Base-by-base conservation (phyloP, 1,140 invertebrate species). In the Drosophila parabipectinata region DNA sequence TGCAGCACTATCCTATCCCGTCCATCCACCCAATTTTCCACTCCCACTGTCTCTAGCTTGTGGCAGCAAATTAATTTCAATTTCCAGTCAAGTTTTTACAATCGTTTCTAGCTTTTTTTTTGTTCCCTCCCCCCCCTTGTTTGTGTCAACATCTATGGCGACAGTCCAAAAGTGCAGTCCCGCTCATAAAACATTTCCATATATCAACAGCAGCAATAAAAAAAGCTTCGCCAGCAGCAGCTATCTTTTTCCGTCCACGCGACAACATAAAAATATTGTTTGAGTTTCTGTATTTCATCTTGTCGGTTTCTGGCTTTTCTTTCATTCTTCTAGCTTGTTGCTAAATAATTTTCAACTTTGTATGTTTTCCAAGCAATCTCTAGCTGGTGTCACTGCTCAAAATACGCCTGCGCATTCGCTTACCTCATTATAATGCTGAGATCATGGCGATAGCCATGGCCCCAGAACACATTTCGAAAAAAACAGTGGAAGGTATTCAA, bases 31-130 rank as follows among this genome's bases (percentile, higher is more conserved):
- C 53, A 10, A 10, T 26, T 41, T 62, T 14, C 30, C 55, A 21
- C 18, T 12, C 37, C 14, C 68, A 58, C 55, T 37, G 32, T 6
- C 26, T 26, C 26, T 7, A 9, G 15, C 57, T 37, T 59, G 34
- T 28, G 72, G 55, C 62, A 71, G 58, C 77, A 75, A 85, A 85
- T 85, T 85, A 81, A 85, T 85, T 87, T 85, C 74, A 87, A 85
- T 85, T 85, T 62, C 59, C 77, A 77, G 82, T 69, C 71, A 62
- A 69, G 28, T 66, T 83, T 83, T 79, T 77, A 79, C 79, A 81
- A 82, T 79, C 77, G 72, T 63, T 60, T 41, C 60, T 55, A 32
- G 15, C 41, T 68, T 63, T 67, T 66, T 32, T 71, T 7, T 77
- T 34, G 53, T 37, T 15, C 24, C 52, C 21, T 26, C 54, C 6